Percentiles rank a stretch among this genome's conserved stretches.
These are phyloP conservation scores for Flexamia atlantica DNA, from an alignment of 2,888 invertebrate genomes.

Conservation along the genomic window DNA sequence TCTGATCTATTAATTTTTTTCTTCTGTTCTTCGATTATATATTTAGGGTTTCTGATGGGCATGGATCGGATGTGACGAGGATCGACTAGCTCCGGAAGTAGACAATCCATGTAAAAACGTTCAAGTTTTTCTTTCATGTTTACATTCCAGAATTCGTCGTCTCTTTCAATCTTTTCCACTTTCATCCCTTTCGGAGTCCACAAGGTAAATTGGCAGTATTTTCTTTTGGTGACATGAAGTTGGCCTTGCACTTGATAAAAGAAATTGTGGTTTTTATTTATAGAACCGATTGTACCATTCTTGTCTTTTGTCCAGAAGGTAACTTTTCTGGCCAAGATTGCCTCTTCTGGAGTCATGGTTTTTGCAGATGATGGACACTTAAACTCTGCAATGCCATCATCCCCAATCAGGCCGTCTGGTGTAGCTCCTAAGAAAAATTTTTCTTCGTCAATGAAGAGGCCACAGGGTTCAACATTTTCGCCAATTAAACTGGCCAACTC, in stretches of 20 bases:
- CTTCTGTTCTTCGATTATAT: slow-evolving; percentile 29
- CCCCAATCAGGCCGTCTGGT: slow-evolving; percentile 16
- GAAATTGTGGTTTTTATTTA: slow-evolving; percentile 44
- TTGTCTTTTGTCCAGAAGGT: slow-evolving; percentile 37
- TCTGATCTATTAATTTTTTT: slow-evolving; percentile 27
- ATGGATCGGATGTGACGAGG: slow-evolving; percentile 41
- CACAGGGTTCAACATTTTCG: slow-evolving; percentile 9
- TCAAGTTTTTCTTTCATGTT: slow-evolving; percentile 43
- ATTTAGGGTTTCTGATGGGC: slow-evolving; percentile 56
- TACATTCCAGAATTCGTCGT: slow-evolving; percentile 40
- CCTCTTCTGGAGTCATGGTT: slow-evolving; percentile 49
- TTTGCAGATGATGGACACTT: slow-evolving; percentile 56
- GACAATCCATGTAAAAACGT: slow-evolving; percentile 49
- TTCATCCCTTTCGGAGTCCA: slow-evolving; percentile 52
- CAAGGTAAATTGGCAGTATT: slow-evolving; percentile 46
- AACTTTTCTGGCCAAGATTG: slow-evolving; percentile 3
- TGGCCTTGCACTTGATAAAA: slow-evolving; percentile 59
- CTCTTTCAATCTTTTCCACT: slow-evolving; percentile 16
- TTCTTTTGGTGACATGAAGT: slow-evolving; percentile 48
- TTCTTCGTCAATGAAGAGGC: slow-evolving; percentile 24
- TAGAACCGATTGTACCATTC: slow-evolving; percentile 8
- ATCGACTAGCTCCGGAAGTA: slow-evolving; percentile 53
- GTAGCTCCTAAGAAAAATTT: slow-evolving; percentile 1
- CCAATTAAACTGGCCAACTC: background rate
- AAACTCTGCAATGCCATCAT: slow-evolving; percentile 43